phyloP scores from a whole-genome alignment of 2,888 invertebrate species.

The Ethmia dodecea region DNA sequence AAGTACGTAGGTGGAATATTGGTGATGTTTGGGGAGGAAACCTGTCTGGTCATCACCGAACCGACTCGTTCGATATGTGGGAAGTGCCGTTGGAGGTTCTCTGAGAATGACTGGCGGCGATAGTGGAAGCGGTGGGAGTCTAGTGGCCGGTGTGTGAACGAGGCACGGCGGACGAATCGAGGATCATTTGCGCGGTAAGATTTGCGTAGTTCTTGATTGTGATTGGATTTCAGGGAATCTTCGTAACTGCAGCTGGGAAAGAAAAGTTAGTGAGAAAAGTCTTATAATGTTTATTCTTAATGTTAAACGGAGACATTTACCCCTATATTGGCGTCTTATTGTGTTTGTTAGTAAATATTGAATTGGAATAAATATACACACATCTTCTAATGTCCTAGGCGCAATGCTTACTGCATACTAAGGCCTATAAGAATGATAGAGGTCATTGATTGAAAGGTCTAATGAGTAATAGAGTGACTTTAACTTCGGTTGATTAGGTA shows the following conservation, averaged over 20 bases:
- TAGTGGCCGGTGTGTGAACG: constrained; percentile 55
- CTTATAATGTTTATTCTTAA: no score
- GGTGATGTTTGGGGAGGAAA: constrained; percentile 59
- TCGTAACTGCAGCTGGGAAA: constrained; percentile 85
- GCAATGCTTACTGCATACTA: no score
- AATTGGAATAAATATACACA: no score
- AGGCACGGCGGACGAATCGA: constrained; percentile 54
- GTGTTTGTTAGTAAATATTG: no score
- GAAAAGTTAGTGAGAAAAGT: no score
- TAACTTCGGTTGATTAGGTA: no score
- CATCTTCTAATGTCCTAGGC: no score
- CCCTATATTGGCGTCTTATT: no score
- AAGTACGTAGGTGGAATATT: constrained; percentile 53
- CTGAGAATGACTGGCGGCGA: constrained; percentile 63
- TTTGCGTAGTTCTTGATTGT: constrained; percentile 50
- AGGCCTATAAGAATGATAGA: no score
- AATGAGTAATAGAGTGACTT: no score
- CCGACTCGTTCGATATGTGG: constrained; percentile 51
- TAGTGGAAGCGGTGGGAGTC: constrained; percentile 47
- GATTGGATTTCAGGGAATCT: constrained; percentile 85
- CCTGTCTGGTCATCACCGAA: constrained; percentile 41
- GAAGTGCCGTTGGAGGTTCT: constrained; percentile 59
- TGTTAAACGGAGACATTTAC: no score
- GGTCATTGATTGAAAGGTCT: no score
- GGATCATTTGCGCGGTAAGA: constrained; percentile 41